Base-by-base conservation (phyloP, 2,888 invertebrate species). In the Ormyrus thymus region DNA sequence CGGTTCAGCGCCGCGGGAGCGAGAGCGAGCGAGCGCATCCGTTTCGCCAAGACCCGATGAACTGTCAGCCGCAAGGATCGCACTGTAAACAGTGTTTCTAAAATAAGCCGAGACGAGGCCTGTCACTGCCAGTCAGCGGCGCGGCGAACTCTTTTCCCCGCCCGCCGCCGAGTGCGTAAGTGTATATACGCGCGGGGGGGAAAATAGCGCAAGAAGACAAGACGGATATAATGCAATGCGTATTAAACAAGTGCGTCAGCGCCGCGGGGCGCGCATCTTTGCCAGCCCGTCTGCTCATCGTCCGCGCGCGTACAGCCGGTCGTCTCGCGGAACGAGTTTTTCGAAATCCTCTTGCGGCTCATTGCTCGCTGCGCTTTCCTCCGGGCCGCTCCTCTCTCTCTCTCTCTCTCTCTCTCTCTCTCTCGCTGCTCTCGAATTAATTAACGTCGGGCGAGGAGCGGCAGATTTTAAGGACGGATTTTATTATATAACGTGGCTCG, bases 21-120 rank as follows among this genome's bases (percentile, higher is more conserved):
- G 43, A n/a, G 29, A 29, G 29, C 29, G 29, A 29, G 29, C 66
- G 66, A 46, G 71, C 69, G 11, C 56, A 78, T 76, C 72, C 62
- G 72, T 72, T 72, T 50, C 70, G 76, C 29, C 58, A 76, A 76
- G 79, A 74, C 66, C 66, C 75, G 72, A 82, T 81, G 81, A 83
- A 81, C 82, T 81, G 83, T 82, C 83, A 82, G 66, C 11, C 69
- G 79, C 82, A 82, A 79, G 71, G 64, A 72, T 69, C 72, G 72
- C 62, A 29, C 56, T 71, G 70, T 68, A 80, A 80, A 81, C 73
- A 81, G 68, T 80, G 79, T 78, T 81, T 73, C 74, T 68, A 78
- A 81, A 76, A 79, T 74, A 78, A 81, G 76, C 10, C 59, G 64
- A 73, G 77, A 78, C 68, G 74, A 78, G 73, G 46, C 56, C 82